Evolutionary conservation across 2,888 invertebrate species (phyloP), one percentile per base, ranked within the genome.

Genomic region (Axea sp.): DNA sequence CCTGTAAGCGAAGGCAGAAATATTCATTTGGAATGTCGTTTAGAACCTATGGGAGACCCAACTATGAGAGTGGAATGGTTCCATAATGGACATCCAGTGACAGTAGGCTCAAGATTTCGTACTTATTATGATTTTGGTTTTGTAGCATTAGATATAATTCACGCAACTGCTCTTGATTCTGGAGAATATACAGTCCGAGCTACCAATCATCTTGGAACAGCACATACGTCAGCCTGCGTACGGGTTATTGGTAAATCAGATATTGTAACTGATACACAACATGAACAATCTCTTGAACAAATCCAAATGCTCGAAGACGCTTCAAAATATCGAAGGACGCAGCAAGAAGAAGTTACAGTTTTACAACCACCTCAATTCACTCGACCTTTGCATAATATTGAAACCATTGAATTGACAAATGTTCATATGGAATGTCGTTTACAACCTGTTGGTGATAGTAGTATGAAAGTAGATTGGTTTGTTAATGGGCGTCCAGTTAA

Each of bases 101-200:
- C 96, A 19, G 94, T 96, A 28, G 96, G 96, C 33, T 96, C 96
- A 37, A 92, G 98, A 83, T 98, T 97, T 90, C 93, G 94, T 84
- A 97, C 97, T 14, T 96, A 97, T 86, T 95, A 97, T 83, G 99
- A 99, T 86, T 99, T 99, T 87, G 99, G 99, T 9, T 98, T 96
- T 86, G 97, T 99, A 53, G 97, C 98, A 26, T 89, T 99, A 78
- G 99, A 99, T 83, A 97, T 99, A 69, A 92, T 97, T 74, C 96
- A 97, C 84, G 94, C 96, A 11, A 96, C 95, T 57, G 94, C 96
- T n/a, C 91, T 95, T 67, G 99, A 99, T 88, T 94, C 96, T 26
- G 98, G 98, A 49, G 96, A 96, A 89, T 99, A 99, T 84, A 98
- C 96, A 0, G 96, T 94, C 33, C 90, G 96, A 74, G 98, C 98